Evolutionary conservation across 2,888 invertebrate species (phyloP).

Genomic region (Tortrix viridana): DNA sequence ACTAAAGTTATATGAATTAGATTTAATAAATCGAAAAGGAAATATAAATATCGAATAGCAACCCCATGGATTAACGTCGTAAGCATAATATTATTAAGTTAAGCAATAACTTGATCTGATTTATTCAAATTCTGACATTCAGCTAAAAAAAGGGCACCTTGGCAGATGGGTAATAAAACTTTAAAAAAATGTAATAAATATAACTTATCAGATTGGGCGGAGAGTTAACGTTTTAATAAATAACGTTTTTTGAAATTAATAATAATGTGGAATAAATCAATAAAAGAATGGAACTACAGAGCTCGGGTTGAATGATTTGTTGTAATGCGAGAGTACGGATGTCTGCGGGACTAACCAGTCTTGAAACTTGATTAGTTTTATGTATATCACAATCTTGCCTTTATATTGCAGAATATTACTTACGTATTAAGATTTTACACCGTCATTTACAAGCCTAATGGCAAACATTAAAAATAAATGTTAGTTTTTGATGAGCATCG

Average conservation of each 20-base stretch:
- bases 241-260: constrained; percentile 74
- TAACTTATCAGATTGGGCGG: constrained; percentile 76
- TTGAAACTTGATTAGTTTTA: constrained; percentile 61
- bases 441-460: too few relatives aligned
- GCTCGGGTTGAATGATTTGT: constrained; percentile 81
- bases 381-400: too few relatives aligned
- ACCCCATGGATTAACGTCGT: neutral
- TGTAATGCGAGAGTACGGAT: constrained; percentile 75
- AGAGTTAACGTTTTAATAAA: constrained; percentile 72
- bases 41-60: neutral
- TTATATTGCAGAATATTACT: too few relatives aligned
- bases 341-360: constrained; percentile 49
- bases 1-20: too few relatives aligned
- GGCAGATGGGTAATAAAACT: constrained; percentile 53
- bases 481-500: too few relatives aligned
- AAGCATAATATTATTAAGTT: constrained; percentile 27
- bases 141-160: constrained; percentile 40
- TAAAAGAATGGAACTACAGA: constrained; percentile 80
- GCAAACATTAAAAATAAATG: too few relatives aligned
- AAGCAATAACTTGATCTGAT: constrained; percentile 42
- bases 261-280: constrained; percentile 83
- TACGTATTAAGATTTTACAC: too few relatives aligned
- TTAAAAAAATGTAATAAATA: constrained; percentile 67
- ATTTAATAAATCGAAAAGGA: neutral
- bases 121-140: constrained; percentile 45